phyloP scores from a whole-genome alignment of 1,140 invertebrate genomes.

The Bombus pyrosoma region DNA sequence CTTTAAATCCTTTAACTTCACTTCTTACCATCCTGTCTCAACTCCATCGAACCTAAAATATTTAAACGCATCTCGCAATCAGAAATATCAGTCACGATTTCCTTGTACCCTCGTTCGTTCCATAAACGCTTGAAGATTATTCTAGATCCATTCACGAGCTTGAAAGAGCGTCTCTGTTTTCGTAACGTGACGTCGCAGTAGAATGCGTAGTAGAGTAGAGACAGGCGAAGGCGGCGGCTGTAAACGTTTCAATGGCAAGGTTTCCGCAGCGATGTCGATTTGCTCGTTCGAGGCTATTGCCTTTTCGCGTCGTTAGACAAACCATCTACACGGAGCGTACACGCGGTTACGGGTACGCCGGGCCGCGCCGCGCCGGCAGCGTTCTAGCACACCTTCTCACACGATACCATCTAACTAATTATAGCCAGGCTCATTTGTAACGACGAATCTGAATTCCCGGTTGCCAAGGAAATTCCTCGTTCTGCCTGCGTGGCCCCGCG shows the following conservation, averaged over 20 bases:
- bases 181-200: too few species aligned
- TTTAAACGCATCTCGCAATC: not conserved
- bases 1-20: too few species aligned
- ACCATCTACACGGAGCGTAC: constrained; percentile 65
- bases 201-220: not conserved
- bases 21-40: too few species aligned
- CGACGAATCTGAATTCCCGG: constrained; percentile 75
- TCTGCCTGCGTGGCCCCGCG: constrained; percentile 60
- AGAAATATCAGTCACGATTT: not conserved
- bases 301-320: constrained; percentile 71
- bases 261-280: constrained; percentile 58
- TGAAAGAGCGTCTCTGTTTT: too few species aligned
- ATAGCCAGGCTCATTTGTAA: constrained; percentile 78
- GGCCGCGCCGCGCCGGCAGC: constrained; percentile 62
- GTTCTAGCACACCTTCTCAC: constrained; percentile 75
- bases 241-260: constrained; percentile 70
- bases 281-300: constrained; percentile 61
- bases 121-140: not conserved
- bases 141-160: too few species aligned
- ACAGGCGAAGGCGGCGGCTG: constrained; percentile 14
- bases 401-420: constrained; percentile 79
- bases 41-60: too few species aligned
- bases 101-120: not conserved
- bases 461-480: constrained; percentile 76
- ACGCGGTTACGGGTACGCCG: constrained; percentile 61